Evolutionary conservation across 1,140 invertebrate species (phyloP), one percentile per base, ranked within the genome.

Genomic region (Belonocnema kinseyi): DNA sequence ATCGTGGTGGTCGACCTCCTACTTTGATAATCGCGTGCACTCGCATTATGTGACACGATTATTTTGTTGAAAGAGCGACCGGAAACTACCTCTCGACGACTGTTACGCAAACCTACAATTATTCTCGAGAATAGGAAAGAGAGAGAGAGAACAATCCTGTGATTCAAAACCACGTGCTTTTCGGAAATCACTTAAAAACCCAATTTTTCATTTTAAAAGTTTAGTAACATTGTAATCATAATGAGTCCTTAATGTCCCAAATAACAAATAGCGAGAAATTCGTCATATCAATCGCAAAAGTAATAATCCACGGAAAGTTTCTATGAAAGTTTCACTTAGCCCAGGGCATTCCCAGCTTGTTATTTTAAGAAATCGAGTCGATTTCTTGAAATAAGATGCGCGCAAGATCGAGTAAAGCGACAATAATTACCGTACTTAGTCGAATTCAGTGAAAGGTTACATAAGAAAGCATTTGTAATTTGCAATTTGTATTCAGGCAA

Each of bases 51-150:
- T 33, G 61, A 66, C 26, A 66, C 61, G 40, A 56, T 21, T 17
- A 56, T 19, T 56, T 56, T 56, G 54, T 56, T 21, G 54, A 56
- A 56, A 3, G 61, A 66, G 8, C 61, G 26, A 66, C 61, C 61
- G 61, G 61, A 66, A 66, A 66, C 26, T 26, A 66, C 61, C 40
- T 40, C 61, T 33, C 33, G 26, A 40, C 61, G 26, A 40, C 61
- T 10, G 61, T 66, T 66, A 66, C 61, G 61, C 61, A 66, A 66
- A 66, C 61, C 61, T 66, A 16, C 61, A 66, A 66, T 66, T 66
- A 66, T 66, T 66, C 26, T 61, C 12, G 14, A 61, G 58, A 61
- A 61, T 61, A 14, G 11, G 12, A 21, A 33, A 8, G 26, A 66
- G 26, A 66, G 61, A 66, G 21, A 61, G 8, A 19, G 5, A 61